Percentiles rank a stretch among this genome's conserved stretches.
Conservation (phyloP, 1,140 invertebrate species). For the Heliothis virescens region DNA sequence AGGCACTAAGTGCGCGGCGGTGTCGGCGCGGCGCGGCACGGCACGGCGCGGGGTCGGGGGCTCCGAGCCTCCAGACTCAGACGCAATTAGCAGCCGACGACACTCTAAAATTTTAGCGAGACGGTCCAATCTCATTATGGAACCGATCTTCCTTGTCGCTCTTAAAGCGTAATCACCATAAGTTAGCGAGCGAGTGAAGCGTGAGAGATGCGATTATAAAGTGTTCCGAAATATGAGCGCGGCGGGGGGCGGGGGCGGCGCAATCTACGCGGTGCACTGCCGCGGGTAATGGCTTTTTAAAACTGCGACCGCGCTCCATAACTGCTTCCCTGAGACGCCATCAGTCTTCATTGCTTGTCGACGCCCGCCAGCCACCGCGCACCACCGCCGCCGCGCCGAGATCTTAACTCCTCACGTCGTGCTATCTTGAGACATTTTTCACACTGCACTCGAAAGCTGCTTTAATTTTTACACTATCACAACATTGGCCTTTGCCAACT, state of each 20-base stretch:
- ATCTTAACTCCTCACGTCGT: slow-evolving; percentile 81
- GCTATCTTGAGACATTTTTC: slow-evolving; percentile 78
- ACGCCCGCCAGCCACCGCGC: slow-evolving; percentile 63
- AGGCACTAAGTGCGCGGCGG: slow-evolving; percentile 49
- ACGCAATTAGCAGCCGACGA: slow-evolving; percentile 83
- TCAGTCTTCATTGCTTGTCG: slow-evolving; percentile 86
- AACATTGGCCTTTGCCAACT: slow-evolving; percentile 40
- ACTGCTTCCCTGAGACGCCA: slow-evolving; percentile 81
- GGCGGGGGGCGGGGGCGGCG: slow-evolving; percentile 65
- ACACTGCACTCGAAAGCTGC: slow-evolving; percentile 69
- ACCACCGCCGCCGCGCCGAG: slow-evolving; percentile 61
- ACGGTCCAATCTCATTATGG: slow-evolving; percentile 84
- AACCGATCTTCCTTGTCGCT: slow-evolving; percentile 85
- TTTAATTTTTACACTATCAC: slow-evolving; percentile 58
- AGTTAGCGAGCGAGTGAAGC: slow-evolving; percentile 84
- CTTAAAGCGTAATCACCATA: slow-evolving; percentile 85
- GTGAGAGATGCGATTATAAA: slow-evolving; percentile 85
- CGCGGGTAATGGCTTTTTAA: slow-evolving; percentile 85
- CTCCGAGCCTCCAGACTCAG: slow-evolving; percentile 60
- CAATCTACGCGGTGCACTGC: slow-evolving; percentile 83
- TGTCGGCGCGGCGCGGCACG: slow-evolving; percentile 15
- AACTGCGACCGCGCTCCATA: slow-evolving; percentile 84
- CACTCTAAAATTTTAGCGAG: slow-evolving; percentile 85
- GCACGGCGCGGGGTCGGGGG: slow-evolving; percentile 4
- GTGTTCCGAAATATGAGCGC: slow-evolving; percentile 84